These are phyloP conservation scores for Metacarcinus magister DNA, from an alignment of 2,888 invertebrate species.

Conservation along the genomic window DNA sequence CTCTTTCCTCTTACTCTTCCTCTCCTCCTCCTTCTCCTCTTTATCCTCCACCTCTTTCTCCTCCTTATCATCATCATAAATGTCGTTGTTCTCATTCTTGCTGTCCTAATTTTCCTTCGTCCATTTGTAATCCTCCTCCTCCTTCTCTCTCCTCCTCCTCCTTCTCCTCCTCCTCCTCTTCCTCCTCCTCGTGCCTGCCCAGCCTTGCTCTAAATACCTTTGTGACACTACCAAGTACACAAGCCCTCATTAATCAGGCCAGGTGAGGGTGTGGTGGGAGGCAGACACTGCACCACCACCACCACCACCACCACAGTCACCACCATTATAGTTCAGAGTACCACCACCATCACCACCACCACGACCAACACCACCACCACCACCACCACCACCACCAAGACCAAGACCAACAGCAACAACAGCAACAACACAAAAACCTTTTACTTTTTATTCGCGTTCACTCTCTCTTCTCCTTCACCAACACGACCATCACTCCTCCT, in stretches of 20 bases:
- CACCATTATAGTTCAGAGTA: too few species aligned
- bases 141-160: not conserved
- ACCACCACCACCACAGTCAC: not conserved
- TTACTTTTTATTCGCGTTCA: conserved; percentile 12
- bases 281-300: not conserved
- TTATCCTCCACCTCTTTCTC: too few species aligned
- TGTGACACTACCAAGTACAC: not conserved
- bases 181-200: not conserved
- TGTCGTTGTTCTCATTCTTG: too few species aligned
- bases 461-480: conserved; percentile 18
- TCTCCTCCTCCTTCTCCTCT: too few species aligned
- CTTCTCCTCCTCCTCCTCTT: not conserved
- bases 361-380: not conserved
- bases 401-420: not conserved
- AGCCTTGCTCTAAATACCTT: conserved; percentile 1
- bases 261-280: not conserved
- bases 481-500: conserved; percentile 8
- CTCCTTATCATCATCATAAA: too few species aligned
- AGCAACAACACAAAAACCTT: not conserved
- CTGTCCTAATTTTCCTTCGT: not conserved
- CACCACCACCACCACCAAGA: not conserved
- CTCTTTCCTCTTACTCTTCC: too few species aligned
- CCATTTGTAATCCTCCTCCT: not conserved
- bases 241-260: not conserved
- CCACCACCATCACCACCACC: not conserved